Conservation (phyloP, 2,113 vertebrate genomes). For the Orcinus orca region DNA sequence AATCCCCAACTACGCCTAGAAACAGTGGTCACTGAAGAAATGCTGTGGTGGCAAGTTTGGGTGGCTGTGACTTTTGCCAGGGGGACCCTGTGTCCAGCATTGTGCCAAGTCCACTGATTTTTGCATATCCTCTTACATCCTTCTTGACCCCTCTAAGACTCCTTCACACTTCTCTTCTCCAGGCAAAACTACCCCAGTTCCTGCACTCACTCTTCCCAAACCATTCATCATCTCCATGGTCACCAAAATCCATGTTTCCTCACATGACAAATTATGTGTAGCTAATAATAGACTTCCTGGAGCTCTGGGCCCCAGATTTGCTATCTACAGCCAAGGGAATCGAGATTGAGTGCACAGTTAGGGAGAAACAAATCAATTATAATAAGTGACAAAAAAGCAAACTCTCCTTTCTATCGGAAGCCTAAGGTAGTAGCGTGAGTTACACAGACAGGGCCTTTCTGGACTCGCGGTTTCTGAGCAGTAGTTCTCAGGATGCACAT, state of each 20-base stretch:
- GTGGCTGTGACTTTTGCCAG: not conserved
- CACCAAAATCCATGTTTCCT: not conserved
- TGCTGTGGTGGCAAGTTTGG: not conserved
- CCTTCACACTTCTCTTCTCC: not conserved
- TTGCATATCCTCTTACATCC: no score
- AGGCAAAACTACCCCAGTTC: not conserved
- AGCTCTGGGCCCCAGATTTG: not conserved
- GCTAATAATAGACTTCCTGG: conserved; percentile 37
- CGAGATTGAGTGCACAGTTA: conserved; percentile 28
- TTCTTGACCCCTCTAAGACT: not conserved
- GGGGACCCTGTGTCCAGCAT: not conserved
- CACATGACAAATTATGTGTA: not conserved
- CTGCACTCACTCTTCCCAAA: not conserved
- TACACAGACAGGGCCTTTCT: not conserved
- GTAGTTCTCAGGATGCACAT: not conserved
- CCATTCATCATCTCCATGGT: not conserved
- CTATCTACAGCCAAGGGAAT: not conserved
- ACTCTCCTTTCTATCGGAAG: conserved; percentile 33
- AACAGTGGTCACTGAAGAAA: not conserved
- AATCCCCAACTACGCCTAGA: not conserved
- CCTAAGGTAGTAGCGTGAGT: not conserved
- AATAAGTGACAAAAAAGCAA: conserved; percentile 43
- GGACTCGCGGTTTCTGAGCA: not conserved
- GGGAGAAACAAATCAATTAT: conserved; percentile 59
- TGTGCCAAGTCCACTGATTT: not conserved